Evolutionary conservation across 2,797 vertebrate genomes (phyloP).

Genomic region (Carcharodon carcharias): DNA sequence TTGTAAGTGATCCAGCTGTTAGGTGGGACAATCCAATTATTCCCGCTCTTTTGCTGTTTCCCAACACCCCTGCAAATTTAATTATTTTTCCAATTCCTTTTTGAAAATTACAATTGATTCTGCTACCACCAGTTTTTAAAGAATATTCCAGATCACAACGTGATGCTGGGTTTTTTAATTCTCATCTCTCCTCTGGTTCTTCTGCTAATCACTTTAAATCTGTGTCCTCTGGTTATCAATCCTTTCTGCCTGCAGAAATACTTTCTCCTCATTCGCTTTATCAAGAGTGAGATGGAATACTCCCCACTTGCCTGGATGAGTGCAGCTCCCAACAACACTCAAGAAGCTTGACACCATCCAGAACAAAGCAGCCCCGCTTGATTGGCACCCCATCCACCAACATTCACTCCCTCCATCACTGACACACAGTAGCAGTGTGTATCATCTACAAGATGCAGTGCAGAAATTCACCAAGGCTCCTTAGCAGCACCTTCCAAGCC

Average conservation of each 20-base stretch:
- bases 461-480: too few species aligned
- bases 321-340: too few species aligned
- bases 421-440: too few species aligned
- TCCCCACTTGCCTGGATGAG: too few species aligned
- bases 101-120: neutral
- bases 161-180: neutral
- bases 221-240: neutral
- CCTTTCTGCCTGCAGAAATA: neutral
- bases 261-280: neutral
- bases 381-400: too few species aligned
- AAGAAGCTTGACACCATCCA: too few species aligned
- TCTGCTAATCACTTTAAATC: neutral
- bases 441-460: too few species aligned
- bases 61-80: neutral
- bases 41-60: neutral
- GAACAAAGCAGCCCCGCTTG: too few species aligned
- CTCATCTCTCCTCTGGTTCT: neutral
- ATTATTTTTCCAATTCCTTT: neutral
- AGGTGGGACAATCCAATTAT: neutral
- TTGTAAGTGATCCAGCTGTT: neutral
- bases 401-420: too few species aligned
- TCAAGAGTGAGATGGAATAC: neutral
- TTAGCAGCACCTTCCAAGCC: too few species aligned
- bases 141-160: neutral
- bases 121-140: neutral